Base-by-base conservation (phyloP, 2,888 invertebrate species). In the Ormyrus pomaceus region DNA sequence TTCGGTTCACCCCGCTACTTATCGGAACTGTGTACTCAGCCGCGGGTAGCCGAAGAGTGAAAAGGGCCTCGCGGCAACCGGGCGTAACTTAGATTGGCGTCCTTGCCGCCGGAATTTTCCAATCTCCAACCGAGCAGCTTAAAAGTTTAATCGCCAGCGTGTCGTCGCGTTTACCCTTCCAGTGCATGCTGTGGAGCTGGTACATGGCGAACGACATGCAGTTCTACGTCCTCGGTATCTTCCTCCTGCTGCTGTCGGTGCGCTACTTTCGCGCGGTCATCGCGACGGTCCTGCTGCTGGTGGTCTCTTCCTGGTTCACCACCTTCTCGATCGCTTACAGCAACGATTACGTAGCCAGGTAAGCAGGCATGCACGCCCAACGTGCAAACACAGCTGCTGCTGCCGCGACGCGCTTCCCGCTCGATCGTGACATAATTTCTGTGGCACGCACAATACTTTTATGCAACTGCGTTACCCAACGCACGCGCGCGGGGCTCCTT, bases 301-400 rank as follows among this genome's bases (percentile, higher is more conserved):
- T 96, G 89, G 90, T 93, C 70, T 94, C 94, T 82, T 96, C 96
- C 0, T 96, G 96, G 95, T 92, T 93, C 76, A 94, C 95, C 10
- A 95, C 96, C 10, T 95, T 95, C 85, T 92, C 94, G 84, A 93
- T 96, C 82, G 95, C 96, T 0, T 93, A 95, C 87, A 93, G 93
- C 91, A 93, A 94, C 89, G 93, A 95, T 85, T 96, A 96, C 88
- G 93, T 90, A 11, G 90, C 90, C 72, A 90, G 90, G 90, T 90
- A 86, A 85, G 82, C 0, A 34, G 2, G 34, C 34, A 34, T 4
- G 34, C 34, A 34, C 34, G 34, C 34, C 34, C 34, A 2, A 2
- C 34, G 34, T 4, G 34, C 34, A 4, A 34, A 34, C 34, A 13
- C n/a, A 3, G 34, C 34, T 34, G 34, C 34, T 4, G 34, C 34